These are phyloP conservation scores for Podilymbus podiceps DNA, from an alignment of 2,113 vertebrate genomes.

Conservation along the genomic window DNA sequence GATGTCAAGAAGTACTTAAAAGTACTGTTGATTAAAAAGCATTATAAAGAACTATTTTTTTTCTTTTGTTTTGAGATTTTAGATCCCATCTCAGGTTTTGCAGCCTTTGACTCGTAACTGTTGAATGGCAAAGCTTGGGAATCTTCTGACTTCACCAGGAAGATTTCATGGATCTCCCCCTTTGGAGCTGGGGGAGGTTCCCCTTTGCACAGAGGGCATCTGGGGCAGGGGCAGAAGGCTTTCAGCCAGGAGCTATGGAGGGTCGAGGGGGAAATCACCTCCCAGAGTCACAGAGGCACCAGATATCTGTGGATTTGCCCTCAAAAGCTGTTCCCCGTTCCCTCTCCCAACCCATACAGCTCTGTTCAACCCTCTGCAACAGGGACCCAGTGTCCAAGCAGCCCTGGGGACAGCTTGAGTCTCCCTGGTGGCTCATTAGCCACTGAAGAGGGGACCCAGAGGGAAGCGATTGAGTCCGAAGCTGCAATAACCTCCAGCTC, in stretches of 20 bases:
- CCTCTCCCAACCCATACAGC: not conserved
- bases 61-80: not conserved
- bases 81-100: not conserved
- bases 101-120: not conserved
- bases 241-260: not conserved
- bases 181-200: not conserved
- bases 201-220: not conserved
- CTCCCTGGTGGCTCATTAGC: not conserved
- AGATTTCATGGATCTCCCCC: fast-evolving
- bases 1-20: not conserved
- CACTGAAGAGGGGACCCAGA: not conserved
- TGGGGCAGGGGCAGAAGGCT: not conserved
- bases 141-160: not conserved
- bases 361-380: not conserved
- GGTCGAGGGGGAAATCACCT: not conserved
- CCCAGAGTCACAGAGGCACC: not conserved
- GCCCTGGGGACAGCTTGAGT: not conserved
- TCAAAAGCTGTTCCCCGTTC: fast-evolving
- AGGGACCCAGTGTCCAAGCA: not conserved
- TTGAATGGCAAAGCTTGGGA: not conserved
- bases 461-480: not conserved
- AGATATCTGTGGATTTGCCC: not conserved
- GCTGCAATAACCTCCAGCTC: not conserved
- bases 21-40: not conserved
- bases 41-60: not conserved